phyloP scores from a whole-genome alignment of 2,797 vertebrate species.

The Dipus sagitta region DNA sequence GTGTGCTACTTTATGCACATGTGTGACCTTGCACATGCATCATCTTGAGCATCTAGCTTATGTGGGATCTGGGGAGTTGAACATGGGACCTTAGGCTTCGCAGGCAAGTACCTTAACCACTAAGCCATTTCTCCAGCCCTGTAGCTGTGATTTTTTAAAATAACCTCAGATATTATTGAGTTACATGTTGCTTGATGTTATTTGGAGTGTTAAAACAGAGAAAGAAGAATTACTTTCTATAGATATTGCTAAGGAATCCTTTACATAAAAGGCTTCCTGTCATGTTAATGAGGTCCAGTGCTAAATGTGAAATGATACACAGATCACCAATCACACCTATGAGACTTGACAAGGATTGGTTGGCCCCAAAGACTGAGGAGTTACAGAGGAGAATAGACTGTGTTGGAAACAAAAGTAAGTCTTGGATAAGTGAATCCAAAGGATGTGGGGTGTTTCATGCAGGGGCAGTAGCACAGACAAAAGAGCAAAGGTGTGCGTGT shows the following conservation, averaged over 20 bases:
- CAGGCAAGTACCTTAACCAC: no score
- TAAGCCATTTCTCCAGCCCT: no score
- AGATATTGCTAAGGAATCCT: neutral
- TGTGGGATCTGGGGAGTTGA: no score
- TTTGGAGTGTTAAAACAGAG: neutral
- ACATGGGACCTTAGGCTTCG: no score
- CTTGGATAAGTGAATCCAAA: neutral
- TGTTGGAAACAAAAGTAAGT: neutral
- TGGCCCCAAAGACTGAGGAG: neutral
- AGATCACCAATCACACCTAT: neutral
- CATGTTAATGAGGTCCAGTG: neutral
- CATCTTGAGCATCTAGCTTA: no score
- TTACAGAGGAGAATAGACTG: neutral
- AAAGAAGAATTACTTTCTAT: neutral
- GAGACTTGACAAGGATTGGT: neutral
- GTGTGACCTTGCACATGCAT: no score
- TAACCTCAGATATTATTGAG: neutral
- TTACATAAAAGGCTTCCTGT: constrained; percentile 11
- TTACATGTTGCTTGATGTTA: neutral
- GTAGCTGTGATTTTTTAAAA: no score
- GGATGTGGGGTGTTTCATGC: neutral
- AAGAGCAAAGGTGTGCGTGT: neutral
- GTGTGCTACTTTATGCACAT: no score
- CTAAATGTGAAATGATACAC: neutral
- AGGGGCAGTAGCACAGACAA: neutral